A percentile compares a stretch with the other conserved stretches of the same genome.
Evolutionary conservation across 2,797 vertebrate species (phyloP).

Genomic region (Cryptoblepharus egeriae): DNA sequence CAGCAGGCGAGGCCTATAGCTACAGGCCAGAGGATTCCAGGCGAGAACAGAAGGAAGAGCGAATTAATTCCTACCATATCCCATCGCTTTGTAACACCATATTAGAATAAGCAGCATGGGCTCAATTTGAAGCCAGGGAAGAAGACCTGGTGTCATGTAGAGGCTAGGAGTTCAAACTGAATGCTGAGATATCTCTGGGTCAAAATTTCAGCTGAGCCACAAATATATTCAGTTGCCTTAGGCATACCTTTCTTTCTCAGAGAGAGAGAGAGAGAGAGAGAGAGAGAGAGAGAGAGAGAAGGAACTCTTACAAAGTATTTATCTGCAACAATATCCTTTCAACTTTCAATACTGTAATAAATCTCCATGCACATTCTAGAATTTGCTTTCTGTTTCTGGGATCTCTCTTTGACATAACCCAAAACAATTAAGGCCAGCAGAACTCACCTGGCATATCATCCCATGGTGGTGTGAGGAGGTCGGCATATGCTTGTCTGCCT

Average conservation of each 20-base stretch:
- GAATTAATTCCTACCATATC: conserved; percentile 27
- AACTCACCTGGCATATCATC: too few relatives aligned
- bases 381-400: not conserved
- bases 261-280: too few relatives aligned
- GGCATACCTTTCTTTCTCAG: not conserved
- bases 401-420: too few relatives aligned
- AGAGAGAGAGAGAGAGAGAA: too few relatives aligned
- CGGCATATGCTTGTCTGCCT: too few relatives aligned
- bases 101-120: conserved; percentile 20
- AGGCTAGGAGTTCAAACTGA: not conserved
- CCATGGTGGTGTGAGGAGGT: too few relatives aligned
- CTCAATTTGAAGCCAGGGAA: conserved; percentile 4
- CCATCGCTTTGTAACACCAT: not conserved
- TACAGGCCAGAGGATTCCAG: conserved; percentile 13
- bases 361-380: not conserved
- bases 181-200: not conserved
- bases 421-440: too few relatives aligned
- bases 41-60: conserved; percentile 30
- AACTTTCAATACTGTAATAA: not conserved
- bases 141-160: not conserved
- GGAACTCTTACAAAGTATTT: not conserved
- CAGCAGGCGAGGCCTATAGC: conserved; percentile 2
- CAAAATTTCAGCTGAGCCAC: not conserved
- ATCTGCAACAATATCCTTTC: not conserved
- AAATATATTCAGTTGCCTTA: not conserved